Evolutionary conservation across 1,140 invertebrate species (phyloP), one percentile per base, ranked within the genome.

Genomic region (Hirudo medicinalis): DNA sequence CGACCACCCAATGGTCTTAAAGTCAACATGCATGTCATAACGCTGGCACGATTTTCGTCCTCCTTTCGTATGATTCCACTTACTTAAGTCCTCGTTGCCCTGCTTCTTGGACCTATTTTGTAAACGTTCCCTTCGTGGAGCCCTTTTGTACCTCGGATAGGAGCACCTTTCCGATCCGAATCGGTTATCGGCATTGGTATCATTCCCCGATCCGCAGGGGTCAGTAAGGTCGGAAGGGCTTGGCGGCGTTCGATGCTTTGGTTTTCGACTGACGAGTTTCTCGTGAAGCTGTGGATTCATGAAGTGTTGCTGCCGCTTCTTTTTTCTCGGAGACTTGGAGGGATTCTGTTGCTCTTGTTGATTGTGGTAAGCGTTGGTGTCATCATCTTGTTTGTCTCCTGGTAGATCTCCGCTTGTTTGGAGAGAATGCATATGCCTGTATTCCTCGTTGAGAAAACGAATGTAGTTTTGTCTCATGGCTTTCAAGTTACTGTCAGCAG

Each of bases 1-100:
- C 2, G 85, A 84, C 83, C 88, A 86, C 0, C 88, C 87, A 69
- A 89, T 85, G 73, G 85, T 85, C 53, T 85, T 81, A 70, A 88
- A 89, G 76, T 88, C 85, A 0, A 82, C 81, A 73, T 82, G 81
- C 77, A 83, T 80, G 71, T 81, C 78, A 60, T 82, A 77, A n/a
- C 78, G 76, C 13, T 76, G 74, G 73, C 81, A 82, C 22, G 71
- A 67, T 43, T 67, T 53, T 13, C 49, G 0, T 22, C 54, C 36
- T 4, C 22, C 15, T 22, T 29, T 43, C n/a, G 19, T 54, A 20
- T 40, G 29, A 25, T 40, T 36, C 25, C 19, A 20, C 6, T 22
- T 40, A 57, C 29, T 49, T 25, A 20, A 29, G 0, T 22, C 20
- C 25, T 25, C 55, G 49, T 22, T 71, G 32, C 22, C n/a, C 25